Evolutionary conservation across 2,113 vertebrate genomes (phyloP).

Genomic region (Ochotona curzoniae): DNA sequence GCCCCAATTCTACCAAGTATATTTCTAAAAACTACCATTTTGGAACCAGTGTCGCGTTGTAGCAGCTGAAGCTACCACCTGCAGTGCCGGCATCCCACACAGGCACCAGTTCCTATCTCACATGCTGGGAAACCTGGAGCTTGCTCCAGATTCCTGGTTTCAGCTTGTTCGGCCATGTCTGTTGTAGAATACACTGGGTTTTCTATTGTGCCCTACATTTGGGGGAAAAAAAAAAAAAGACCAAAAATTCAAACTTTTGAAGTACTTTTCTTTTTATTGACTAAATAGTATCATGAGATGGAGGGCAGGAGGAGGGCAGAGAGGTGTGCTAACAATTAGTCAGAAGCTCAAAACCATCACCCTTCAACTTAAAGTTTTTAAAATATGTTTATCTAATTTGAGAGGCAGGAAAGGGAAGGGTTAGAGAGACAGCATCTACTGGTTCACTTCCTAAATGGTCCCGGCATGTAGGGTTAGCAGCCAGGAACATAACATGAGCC

Average conservation of each 20-base stretch:
- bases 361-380: neutral
- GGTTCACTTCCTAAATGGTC: too few species aligned
- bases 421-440: too few species aligned
- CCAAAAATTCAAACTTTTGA: constrained; percentile 2
- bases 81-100: too few species aligned
- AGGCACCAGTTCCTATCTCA: too few species aligned
- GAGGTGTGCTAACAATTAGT: neutral
- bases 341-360: neutral
- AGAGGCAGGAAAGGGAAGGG: too few species aligned
- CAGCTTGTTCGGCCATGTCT: neutral
- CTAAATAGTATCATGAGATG: neutral
- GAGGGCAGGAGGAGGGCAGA: neutral
- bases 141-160: neutral
- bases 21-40: neutral
- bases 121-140: too few species aligned
- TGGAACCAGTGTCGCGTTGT: too few species aligned
- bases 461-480: too few species aligned
- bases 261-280: neutral
- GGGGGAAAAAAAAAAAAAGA: neutral
- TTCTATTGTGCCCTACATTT: neutral
- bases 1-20: too few species aligned
- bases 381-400: too few species aligned
- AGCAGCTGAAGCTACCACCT: too few species aligned
- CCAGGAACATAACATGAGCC: too few species aligned
- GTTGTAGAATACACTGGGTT: neutral